Evolutionary conservation across 2,113 vertebrate genomes (phyloP).

Genomic region (Tychaedon coryphoeus): DNA sequence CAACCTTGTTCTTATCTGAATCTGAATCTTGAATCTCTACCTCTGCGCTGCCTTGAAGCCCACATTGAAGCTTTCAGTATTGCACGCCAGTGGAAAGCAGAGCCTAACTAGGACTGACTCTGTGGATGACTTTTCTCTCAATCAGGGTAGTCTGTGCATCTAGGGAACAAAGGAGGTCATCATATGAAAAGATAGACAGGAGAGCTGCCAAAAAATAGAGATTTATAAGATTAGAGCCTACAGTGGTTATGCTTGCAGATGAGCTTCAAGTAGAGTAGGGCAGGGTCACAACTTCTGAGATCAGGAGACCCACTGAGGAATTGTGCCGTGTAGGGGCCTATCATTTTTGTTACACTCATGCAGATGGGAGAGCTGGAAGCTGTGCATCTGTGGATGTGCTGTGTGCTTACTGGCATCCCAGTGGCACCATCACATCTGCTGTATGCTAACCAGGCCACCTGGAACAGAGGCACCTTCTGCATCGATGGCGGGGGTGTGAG

Average conservation of each 20-base stretch:
- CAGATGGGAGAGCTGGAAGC: not conserved
- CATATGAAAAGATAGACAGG: not conserved
- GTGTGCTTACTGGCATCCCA: not conserved
- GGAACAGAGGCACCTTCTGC: not conserved
- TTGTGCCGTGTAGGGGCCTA: not conserved
- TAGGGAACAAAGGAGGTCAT: not conserved
- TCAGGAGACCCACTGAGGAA: not conserved
- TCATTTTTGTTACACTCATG: not conserved
- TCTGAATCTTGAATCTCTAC: not conserved
- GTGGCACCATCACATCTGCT: not conserved
- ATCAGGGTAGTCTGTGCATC: not conserved
- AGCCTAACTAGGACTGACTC: not conserved
- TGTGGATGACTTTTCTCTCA: not conserved
- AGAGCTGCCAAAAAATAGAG: not conserved
- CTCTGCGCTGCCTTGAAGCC: not conserved
- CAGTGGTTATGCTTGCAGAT: not conserved
- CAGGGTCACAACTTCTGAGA: not conserved
- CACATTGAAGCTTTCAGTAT: not conserved
- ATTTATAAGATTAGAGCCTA: not conserved
- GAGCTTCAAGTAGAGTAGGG: not conserved
- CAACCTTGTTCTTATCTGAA: not conserved
- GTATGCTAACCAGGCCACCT: not conserved
- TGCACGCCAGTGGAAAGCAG: not conserved
- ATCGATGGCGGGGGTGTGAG: accelerated
- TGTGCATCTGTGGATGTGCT: not conserved